phyloP scores from a whole-genome alignment of 2,888 invertebrate genomes.

The Thera obeliscata region DNA sequence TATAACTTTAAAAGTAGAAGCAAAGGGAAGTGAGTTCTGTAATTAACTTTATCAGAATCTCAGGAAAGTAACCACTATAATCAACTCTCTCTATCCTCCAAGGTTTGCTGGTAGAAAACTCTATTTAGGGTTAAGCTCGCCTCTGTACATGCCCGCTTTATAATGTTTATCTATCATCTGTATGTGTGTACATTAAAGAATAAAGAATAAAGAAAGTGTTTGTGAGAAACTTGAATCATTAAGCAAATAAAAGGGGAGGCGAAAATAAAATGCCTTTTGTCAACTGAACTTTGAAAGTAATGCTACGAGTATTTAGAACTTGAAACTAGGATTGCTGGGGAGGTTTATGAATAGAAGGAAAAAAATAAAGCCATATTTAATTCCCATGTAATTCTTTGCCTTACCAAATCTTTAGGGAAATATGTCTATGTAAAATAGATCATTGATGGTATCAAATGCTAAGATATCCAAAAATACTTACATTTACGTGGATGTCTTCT shows the following conservation, averaged over 20 bases:
- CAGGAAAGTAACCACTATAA: too few species aligned
- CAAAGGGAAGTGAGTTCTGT: slow-evolving; percentile 32
- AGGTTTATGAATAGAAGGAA: slow-evolving; percentile 4
- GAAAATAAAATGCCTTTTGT: slow-evolving; percentile 35
- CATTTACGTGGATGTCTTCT: slow-evolving; percentile 62
- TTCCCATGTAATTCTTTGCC: too few species aligned
- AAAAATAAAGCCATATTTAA: slow-evolving; percentile 7
- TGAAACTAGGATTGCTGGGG: slow-evolving; percentile 1
- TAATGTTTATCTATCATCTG: too few species aligned
- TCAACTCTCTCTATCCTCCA: too few species aligned
- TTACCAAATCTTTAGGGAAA: not conserved
- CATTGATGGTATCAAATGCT: not conserved
- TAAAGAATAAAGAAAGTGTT: too few species aligned
- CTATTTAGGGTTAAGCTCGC: too few species aligned
- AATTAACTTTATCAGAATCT: slow-evolving; percentile 45
- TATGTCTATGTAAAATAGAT: too few species aligned
- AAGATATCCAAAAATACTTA: slow-evolving; percentile 51
- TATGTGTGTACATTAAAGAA: too few species aligned
- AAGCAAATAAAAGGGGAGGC: slow-evolving; percentile 43
- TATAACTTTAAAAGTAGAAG: slow-evolving; percentile 20
- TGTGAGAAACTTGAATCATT: slow-evolving; percentile 46
- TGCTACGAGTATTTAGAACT: slow-evolving; percentile 8
- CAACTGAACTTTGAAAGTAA: slow-evolving; percentile 22
- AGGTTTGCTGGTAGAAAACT: too few species aligned
- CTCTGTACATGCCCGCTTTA: too few species aligned